Percentiles rank a stretch among this genome's conserved stretches.
These are phyloP conservation scores for Halichoeres trimaculatus DNA, from an alignment of 2,113 vertebrate genomes.

Conservation along the genomic window DNA sequence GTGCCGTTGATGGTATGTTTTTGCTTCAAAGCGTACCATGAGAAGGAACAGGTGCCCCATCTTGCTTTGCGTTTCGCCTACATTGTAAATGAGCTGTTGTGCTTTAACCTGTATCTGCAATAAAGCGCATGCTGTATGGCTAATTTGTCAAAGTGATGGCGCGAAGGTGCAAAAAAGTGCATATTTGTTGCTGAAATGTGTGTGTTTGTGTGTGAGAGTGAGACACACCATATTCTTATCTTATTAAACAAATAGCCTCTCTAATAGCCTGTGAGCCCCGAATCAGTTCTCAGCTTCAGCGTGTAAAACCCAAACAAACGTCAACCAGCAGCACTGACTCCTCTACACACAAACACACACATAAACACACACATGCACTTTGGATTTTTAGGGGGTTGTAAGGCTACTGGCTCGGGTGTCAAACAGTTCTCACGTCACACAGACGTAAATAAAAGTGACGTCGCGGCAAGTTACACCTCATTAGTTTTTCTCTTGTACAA, in stretches of 20 bases:
- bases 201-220: not conserved
- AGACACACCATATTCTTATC: constrained; percentile 50
- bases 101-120: constrained; percentile 46
- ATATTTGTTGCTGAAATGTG: constrained; percentile 53
- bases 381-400: not conserved
- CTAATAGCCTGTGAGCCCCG: constrained; percentile 54
- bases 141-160: constrained; percentile 68
- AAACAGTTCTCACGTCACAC: constrained; percentile 77
- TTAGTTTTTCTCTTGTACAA: constrained; percentile 85
- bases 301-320: constrained; percentile 39
- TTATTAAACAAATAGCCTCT: constrained; percentile 66
- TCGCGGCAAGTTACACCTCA: constrained; percentile 89
- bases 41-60: constrained; percentile 37
- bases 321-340: constrained; percentile 15
- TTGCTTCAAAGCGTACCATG: constrained; percentile 4
- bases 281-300: constrained; percentile 54
- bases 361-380: too few species aligned
- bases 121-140: constrained; percentile 53
- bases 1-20: constrained; percentile 4
- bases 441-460: constrained; percentile 94
- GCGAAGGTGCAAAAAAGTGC: constrained; percentile 64
- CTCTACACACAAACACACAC: not conserved
- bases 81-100: constrained; percentile 48
- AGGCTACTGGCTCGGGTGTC: constrained; percentile 53
- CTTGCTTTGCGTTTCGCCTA: constrained; percentile 36